Percentiles rank a stretch among this genome's conserved stretches.
Conservation (phyloP, 2,888 invertebrate genomes). For the Deladenus siricidicola region DNA sequence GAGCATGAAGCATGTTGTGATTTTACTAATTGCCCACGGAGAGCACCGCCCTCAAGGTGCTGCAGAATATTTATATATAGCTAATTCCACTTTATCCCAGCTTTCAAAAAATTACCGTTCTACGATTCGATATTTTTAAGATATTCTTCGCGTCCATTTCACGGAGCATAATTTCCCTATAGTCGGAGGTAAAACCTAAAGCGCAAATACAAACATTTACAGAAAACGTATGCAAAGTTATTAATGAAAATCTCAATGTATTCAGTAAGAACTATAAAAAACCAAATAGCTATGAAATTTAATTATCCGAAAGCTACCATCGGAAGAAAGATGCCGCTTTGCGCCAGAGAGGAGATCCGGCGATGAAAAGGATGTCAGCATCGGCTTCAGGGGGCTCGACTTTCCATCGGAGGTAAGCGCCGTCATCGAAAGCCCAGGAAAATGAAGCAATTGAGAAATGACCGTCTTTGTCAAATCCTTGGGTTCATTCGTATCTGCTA, state of each 20-base stretch:
- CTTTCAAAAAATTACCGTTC: too few species aligned
- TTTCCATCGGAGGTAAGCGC: neutral
- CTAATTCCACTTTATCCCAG: too few species aligned
- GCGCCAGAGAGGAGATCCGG: slow-evolving; percentile 1
- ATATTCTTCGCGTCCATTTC: neutral
- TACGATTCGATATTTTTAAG: too few species aligned
- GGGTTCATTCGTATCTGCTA: too few species aligned
- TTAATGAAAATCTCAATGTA: too few species aligned
- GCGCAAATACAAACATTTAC: neutral
- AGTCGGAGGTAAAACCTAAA: neutral
- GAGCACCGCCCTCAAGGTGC: too few species aligned
- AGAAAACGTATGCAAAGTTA: too few species aligned
- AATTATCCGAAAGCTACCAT: neutral
- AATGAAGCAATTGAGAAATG: neutral
- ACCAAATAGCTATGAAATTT: too few species aligned
- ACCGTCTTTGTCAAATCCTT: too few species aligned
- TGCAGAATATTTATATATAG: too few species aligned
- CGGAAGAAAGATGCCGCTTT: neutral
- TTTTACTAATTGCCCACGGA: too few species aligned
- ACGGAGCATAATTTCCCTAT: neutral
- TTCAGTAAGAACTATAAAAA: too few species aligned
- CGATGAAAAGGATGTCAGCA: neutral
- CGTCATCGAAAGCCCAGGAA: neutral
- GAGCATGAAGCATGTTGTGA: neutral
- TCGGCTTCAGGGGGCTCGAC: neutral